phyloP scores from a whole-genome alignment of 2,888 invertebrate genomes.

The Branchellion lobata region DNA sequence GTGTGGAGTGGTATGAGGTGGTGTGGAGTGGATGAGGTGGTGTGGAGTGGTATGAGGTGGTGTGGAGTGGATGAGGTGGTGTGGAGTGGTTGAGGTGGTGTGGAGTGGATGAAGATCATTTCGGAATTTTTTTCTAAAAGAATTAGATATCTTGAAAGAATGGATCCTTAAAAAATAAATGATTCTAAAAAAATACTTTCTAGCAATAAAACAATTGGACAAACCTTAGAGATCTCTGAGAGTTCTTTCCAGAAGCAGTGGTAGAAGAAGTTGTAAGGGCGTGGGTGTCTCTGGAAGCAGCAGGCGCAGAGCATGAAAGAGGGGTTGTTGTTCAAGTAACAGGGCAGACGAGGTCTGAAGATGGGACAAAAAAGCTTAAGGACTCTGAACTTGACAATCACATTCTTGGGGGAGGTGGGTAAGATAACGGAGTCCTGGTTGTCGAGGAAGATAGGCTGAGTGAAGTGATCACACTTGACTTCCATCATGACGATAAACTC shows the following conservation, averaged over 20 bases:
- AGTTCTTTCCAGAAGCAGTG: slow-evolving; percentile 3
- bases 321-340: background rate
- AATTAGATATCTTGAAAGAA: too few relatives aligned
- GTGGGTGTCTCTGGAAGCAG: background rate
- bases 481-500: background rate
- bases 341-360: background rate
- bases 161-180: too few relatives aligned
- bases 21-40: too few relatives aligned
- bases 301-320: background rate
- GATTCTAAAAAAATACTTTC: too few relatives aligned
- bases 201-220: too few relatives aligned
- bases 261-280: background rate
- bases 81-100: too few relatives aligned
- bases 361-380: background rate
- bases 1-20: too few relatives aligned
- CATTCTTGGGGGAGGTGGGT: background rate
- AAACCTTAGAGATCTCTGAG: background rate
- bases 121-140: too few relatives aligned
- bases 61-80: too few relatives aligned
- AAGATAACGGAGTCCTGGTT: background rate
- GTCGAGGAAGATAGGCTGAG: background rate
- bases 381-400: background rate
- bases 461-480: background rate
- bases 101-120: too few relatives aligned
- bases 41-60: too few relatives aligned